Percentiles rank a stretch among this genome's conserved stretches.
Evolutionary conservation across 2,797 vertebrate species (phyloP).

Genomic region (Vespertilio murinus): DNA sequence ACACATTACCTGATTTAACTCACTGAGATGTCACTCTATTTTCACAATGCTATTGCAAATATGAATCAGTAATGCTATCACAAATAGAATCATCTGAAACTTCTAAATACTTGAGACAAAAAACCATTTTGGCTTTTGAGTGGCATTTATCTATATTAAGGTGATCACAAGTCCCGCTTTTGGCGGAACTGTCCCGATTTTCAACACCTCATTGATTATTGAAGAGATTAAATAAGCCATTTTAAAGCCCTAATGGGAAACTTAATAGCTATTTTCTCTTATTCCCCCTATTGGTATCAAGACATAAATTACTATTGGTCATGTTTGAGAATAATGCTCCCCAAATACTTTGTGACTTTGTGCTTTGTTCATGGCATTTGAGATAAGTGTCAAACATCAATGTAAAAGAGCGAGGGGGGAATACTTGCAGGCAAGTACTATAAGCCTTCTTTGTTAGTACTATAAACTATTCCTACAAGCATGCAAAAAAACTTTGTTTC

Average conservation of each 20-base stretch:
- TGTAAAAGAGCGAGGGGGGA: not conserved
- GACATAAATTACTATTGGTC: not conserved
- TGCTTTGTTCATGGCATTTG: not conserved
- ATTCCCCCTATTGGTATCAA: not conserved
- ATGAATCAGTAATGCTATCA: not conserved
- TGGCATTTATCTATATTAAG: too few relatives aligned
- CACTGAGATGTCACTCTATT: not conserved
- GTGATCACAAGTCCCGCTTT: too few relatives aligned
- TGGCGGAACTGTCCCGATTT: too few relatives aligned
- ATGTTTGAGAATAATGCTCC: not conserved
- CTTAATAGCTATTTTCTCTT: not conserved
- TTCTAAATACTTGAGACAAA: not conserved
- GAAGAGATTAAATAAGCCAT: conserved; percentile 32
- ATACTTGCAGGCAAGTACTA: not conserved
- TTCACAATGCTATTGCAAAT: not conserved
- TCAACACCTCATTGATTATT: not conserved
- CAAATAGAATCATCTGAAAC: not conserved
- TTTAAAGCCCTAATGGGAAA: not conserved
- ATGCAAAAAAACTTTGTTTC: not conserved
- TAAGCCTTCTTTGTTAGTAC: not conserved
- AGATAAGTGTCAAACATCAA: not conserved
- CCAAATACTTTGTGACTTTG: not conserved
- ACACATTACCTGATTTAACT: not conserved
- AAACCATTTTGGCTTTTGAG: not conserved
- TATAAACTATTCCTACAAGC: not conserved